Evolutionary conservation across 2,797 vertebrate species (phyloP), one percentile per base, ranked within the genome.

Genomic region (Borostomias antarcticus): DNA sequence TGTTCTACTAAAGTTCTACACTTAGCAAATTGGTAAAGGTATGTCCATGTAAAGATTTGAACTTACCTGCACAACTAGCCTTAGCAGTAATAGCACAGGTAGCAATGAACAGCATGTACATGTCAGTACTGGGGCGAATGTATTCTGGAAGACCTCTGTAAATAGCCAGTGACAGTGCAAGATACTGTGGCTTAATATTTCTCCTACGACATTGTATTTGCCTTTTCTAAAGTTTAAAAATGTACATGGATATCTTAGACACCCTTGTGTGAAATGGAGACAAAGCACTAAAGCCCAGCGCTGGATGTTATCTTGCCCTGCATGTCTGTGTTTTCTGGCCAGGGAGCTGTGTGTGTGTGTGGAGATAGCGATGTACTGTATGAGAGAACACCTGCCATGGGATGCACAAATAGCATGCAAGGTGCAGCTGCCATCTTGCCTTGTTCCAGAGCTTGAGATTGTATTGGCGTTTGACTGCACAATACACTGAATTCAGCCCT

Each of bases 361-460:
- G 43, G 25, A 61, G 33, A 8, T n/a, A 50, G 74, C 56, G 25
- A 17, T 58, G 35, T 51, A 17, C 78, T 73, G 21, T 64, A 21
- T 63, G 66, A 78, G 8, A 45, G 28, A 45, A 17, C 37, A 29
- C 73, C 75, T 74, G 76, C 71, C 70, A 74, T 76, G 71, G 68
- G 77, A 70, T 75, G 72, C 81, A 80, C 69, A 85, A 75, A 53
- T 66, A 78, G 73, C 79, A 72, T 86, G 79, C 75, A 86, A 68
- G 58, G 72, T 84, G 76, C 78, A 70, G 77, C 68, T 2, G 51
- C 75, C 70, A 79, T 78, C 77, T 77, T 73, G 74, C 77, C 75
- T 82, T 80, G 75, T 80, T 77, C 74, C 64, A 54, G 50, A 70
- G 48, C 53, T 73, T 80, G 70, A 75, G 73, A 79, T 83, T 77